Evolutionary conservation across 2,888 invertebrate species (phyloP).

Genomic region (Ophion costatus): DNA sequence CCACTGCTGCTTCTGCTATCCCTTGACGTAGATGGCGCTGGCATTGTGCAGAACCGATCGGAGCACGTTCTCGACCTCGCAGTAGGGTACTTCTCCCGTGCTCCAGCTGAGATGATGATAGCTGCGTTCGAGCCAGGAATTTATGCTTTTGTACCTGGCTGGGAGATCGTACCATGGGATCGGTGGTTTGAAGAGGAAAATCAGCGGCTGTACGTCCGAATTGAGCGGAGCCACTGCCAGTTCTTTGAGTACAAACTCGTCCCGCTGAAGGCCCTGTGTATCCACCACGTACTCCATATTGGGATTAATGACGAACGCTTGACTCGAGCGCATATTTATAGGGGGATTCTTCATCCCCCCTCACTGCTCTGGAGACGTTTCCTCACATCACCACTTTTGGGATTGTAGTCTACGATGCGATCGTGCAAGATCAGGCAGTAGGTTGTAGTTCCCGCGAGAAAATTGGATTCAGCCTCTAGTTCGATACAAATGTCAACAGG

Average conservation of each 20-base stretch:
- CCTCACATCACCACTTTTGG: background rate
- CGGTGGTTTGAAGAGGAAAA: conserved; percentile 20
- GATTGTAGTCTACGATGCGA: background rate
- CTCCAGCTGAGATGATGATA: conserved; percentile 20
- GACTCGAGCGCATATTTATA: conserved; percentile 2
- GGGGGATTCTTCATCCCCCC: background rate
- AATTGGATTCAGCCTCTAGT: conserved; percentile 6
- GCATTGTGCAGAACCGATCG: too few species aligned
- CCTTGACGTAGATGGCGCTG: too few species aligned
- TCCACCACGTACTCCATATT: conserved; percentile 24
- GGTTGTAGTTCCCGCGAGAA: conserved; percentile 3
- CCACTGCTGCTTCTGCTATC: too few species aligned
- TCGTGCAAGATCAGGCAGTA: background rate
- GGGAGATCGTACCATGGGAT: background rate
- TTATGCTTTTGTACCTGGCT: conserved; percentile 18
- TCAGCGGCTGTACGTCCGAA: background rate
- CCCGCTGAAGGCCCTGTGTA: background rate
- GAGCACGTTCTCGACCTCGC: too few species aligned
- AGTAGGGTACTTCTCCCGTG: too few species aligned
- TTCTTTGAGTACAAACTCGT: conserved; percentile 8
- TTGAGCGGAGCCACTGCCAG: background rate
- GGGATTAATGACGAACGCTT: background rate
- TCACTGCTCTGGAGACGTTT: background rate
- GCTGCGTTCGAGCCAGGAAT: conserved; percentile 19
- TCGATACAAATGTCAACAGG: conserved; percentile 15